Evolutionary conservation across 2,797 vertebrate species (phyloP).

Genomic region (Peromyscus attwateri): DNA sequence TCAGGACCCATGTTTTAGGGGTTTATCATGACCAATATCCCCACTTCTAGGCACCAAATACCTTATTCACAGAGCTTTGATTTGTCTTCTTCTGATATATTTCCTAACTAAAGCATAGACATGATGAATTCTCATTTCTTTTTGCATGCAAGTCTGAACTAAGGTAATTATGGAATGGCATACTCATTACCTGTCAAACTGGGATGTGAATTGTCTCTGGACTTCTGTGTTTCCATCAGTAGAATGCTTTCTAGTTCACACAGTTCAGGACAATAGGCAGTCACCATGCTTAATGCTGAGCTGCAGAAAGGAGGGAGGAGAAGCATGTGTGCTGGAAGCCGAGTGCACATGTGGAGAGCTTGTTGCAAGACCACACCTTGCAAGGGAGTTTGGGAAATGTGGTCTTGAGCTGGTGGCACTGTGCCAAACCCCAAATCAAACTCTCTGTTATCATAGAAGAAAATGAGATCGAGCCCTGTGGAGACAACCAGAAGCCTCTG

Average conservation of each 20-base stretch:
- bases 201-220: not conserved
- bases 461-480: not conserved
- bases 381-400: constrained; percentile 17
- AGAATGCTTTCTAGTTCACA: not conserved
- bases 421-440: not conserved
- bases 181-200: not conserved
- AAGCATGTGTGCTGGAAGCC: not conserved
- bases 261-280: not conserved
- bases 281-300: not conserved
- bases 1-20: not conserved
- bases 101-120: not conserved
- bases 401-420: not conserved
- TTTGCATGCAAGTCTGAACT: not conserved
- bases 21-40: not conserved
- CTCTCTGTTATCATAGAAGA: not conserved
- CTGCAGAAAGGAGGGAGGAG: not conserved
- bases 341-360: not conserved
- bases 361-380: not conserved
- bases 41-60: not conserved
- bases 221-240: not conserved
- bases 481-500: constrained; percentile 29
- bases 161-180: not conserved
- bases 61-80: not conserved
- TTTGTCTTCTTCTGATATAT: not conserved
- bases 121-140: not conserved